Evolutionary conservation across 2,113 vertebrate genomes (phyloP).

Genomic region (Tupaia tana): DNA sequence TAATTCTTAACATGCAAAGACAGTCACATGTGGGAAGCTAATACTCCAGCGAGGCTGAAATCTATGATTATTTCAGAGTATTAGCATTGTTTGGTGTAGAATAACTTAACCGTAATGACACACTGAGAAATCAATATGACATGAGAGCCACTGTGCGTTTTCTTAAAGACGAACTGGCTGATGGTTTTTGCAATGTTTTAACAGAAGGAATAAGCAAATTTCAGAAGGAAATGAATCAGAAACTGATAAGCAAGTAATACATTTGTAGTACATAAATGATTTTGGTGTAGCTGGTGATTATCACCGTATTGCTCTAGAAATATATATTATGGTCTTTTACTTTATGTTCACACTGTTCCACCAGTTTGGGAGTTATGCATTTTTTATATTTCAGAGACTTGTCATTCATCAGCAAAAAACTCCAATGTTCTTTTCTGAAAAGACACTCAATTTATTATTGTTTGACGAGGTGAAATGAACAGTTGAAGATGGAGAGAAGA

Average conservation of each 20-base stretch:
- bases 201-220: constrained; percentile 76
- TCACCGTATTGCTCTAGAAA: constrained; percentile 61
- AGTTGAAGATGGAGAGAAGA: constrained; percentile 27
- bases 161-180: constrained; percentile 74
- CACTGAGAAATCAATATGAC: constrained; percentile 77
- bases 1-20: constrained; percentile 77
- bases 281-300: constrained; percentile 72
- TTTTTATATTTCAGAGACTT: constrained; percentile 6
- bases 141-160: constrained; percentile 57
- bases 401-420: constrained; percentile 34
- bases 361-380: not conserved
- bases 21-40: constrained; percentile 62
- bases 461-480: constrained; percentile 28
- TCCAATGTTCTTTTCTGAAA: constrained; percentile 41
- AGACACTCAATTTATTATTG: constrained; percentile 47
- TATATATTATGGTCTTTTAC: constrained; percentile 40
- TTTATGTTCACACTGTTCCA: constrained; percentile 49
- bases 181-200: constrained; percentile 70
- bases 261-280: constrained; percentile 75
- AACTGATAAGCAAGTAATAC: constrained; percentile 80
- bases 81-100: constrained; percentile 78
- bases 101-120: constrained; percentile 78
- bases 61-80: constrained; percentile 81
- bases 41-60: constrained; percentile 71
- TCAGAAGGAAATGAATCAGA: constrained; percentile 82